Conservation (phyloP, 1,140 invertebrate genomes). For the Drosophila chauvacae region DNA sequence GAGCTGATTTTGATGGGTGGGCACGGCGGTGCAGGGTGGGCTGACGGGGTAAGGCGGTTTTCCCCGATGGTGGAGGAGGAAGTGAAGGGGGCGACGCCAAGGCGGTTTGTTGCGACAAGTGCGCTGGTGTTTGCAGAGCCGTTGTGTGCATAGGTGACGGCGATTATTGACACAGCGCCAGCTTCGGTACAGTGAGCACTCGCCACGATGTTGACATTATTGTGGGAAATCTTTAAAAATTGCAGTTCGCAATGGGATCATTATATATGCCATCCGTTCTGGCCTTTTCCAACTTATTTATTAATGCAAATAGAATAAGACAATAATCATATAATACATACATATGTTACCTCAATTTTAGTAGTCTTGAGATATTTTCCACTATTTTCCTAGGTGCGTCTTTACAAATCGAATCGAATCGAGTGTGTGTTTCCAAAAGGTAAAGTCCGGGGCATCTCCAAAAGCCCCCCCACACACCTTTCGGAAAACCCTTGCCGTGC, state of each 20-base stretch:
- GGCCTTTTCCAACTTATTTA: too few species aligned
- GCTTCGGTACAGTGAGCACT: constrained; percentile 17
- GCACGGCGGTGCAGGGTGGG: background rate
- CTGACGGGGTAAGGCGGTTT: background rate
- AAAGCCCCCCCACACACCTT: constrained; percentile 6
- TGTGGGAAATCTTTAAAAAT: background rate
- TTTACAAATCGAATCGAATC: constrained; percentile 55
- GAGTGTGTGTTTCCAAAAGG: constrained; percentile 17
- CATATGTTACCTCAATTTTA: too few species aligned
- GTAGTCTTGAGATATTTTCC: background rate
- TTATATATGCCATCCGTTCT: too few species aligned
- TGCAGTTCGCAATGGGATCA: background rate
- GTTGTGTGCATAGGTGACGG: constrained; percentile 77
- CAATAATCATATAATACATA: too few species aligned
- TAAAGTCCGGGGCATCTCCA: constrained; percentile 20
- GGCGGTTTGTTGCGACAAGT: constrained; percentile 60
- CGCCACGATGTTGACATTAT: background rate
- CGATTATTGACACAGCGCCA: constrained; percentile 73
- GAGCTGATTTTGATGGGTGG: constrained; percentile 59
- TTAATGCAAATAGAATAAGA: too few species aligned
- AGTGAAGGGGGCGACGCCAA: background rate
- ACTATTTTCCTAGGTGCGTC: background rate
- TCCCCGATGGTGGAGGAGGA: background rate
- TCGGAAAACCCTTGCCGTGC: constrained; percentile 45
- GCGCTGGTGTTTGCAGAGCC: constrained; percentile 72